Conservation (phyloP, 2,888 invertebrate species). For the Zhuqinia jingwanae region DNA sequence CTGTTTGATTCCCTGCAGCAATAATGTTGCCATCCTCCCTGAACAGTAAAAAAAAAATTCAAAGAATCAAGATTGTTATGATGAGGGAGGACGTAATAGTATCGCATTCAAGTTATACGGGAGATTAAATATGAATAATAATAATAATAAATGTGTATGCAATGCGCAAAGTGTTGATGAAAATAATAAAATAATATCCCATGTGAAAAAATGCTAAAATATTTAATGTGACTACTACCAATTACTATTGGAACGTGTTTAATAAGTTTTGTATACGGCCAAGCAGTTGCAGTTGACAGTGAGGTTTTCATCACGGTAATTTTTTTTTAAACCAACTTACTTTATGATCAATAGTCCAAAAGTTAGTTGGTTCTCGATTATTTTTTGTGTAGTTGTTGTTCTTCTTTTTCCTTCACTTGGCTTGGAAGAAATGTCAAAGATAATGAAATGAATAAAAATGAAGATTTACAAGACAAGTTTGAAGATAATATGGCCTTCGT, state of each 20-base stretch:
- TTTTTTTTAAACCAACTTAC: no score
- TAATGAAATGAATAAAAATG: slow-evolving; percentile 32
- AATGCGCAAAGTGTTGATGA: no score
- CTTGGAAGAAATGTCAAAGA: background rate
- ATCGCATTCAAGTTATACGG: background rate
- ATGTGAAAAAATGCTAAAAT: no score
- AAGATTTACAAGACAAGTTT: slow-evolving; percentile 19
- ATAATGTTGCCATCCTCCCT: slow-evolving; percentile 6
- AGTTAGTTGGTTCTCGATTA: no score
- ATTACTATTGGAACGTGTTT: no score
- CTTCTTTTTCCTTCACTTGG: slow-evolving; percentile 7
- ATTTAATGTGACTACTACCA: no score
- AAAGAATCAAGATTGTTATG: background rate
- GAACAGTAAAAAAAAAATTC: background rate
- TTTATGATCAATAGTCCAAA: no score
- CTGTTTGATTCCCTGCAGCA: background rate
- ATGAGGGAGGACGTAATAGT: background rate
- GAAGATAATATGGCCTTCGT: slow-evolving; percentile 30
- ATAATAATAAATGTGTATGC: background rate
- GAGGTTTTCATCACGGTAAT: no score
- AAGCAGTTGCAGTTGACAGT: no score
- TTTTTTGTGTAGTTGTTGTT: no score
- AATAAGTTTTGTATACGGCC: no score
- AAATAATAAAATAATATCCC: no score
- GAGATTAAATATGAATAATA: background rate